Evolutionary conservation across 1,140 invertebrate species (phyloP), one percentile per base, ranked within the genome.

Genomic region (Drosophila sturtevanti): DNA sequence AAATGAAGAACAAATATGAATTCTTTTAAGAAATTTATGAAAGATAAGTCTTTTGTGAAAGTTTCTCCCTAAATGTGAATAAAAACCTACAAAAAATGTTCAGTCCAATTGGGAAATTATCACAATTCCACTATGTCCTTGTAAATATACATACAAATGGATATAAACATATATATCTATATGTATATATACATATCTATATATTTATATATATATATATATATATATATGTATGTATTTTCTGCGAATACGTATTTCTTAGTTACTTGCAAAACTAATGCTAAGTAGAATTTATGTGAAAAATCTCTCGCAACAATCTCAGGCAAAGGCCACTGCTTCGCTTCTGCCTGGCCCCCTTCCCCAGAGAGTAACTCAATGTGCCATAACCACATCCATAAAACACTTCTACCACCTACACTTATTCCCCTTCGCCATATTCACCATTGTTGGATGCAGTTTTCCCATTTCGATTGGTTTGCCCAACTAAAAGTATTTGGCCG

Each of bases 331-430:
- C 41, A 44, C 14, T 9, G 41, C 16, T 2, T 48, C n/a, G 41
- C 16, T 21, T 48, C 1, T 11, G 41, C n/a, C 41, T 11, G 41
- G 16, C 41, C 41, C 12, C 41, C 14, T 31, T 1, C 12, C 41
- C 14, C 7, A 0, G 41, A 44, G 7, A 44, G 41, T 44, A 44
- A 18, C 41, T 44, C 41, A 44, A 16, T 48, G 7, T 48, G 41
- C 41, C 41, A 48, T 48, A 48, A 48, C 41, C 41, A 44, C 41
- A 44, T 16, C 41, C 41, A 44, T 44, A 48, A 48, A 48, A 21
- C 41, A 48, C 18, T 48, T 48, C 4, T 9, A 10, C 10, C 16
- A 6, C 6, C 16, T 10, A 0, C 9, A 16, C 6, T 3, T 11
- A 14, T 14, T 4, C 12, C 6, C 41, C 12, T 7, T 21, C 41